Percentiles rank a stretch among this genome's conserved stretches.
These are phyloP conservation scores for Muricea muricata DNA, from an alignment of 92 coral and sea anemone species.

Conservation along the genomic window DNA sequence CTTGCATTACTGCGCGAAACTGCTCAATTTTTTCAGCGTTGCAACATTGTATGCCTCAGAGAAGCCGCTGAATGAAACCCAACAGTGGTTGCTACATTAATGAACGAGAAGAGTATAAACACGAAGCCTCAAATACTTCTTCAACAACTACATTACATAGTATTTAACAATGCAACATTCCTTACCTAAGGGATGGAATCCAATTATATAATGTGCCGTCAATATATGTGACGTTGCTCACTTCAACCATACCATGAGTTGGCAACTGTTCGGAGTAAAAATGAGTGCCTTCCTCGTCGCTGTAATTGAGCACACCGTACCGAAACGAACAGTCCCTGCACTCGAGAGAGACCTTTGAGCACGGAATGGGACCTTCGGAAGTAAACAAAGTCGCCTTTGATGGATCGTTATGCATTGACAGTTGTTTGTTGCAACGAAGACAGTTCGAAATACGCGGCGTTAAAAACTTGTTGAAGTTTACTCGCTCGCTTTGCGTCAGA, in stretches of 20 bases:
- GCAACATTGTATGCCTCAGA: neutral
- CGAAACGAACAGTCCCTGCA: constrained; percentile 36
- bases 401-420: constrained; percentile 59
- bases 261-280: constrained; percentile 3
- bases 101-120: no score
- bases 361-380: constrained; percentile 37
- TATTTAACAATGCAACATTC: neutral
- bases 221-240: constrained; percentile 57
- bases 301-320: constrained; percentile 31
- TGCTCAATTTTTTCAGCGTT: neutral
- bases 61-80: neutral
- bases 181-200: constrained; percentile 57
- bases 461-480: constrained; percentile 40
- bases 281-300: constrained; percentile 33
- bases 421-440: constrained; percentile 20
- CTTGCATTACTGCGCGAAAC: neutral
- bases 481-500: neutral
- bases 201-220: constrained; percentile 37
- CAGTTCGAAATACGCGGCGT: constrained; percentile 47
- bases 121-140: no score
- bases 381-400: constrained; percentile 42
- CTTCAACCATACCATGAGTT: constrained; percentile 18
- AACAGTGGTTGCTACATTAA: neutral
- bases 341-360: constrained; percentile 44
- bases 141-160: no score